Percentiles rank a stretch among this genome's conserved stretches.
phyloP scores from a whole-genome alignment of 1,140 invertebrate genomes.

The Pogonognathellus flavescens region DNA sequence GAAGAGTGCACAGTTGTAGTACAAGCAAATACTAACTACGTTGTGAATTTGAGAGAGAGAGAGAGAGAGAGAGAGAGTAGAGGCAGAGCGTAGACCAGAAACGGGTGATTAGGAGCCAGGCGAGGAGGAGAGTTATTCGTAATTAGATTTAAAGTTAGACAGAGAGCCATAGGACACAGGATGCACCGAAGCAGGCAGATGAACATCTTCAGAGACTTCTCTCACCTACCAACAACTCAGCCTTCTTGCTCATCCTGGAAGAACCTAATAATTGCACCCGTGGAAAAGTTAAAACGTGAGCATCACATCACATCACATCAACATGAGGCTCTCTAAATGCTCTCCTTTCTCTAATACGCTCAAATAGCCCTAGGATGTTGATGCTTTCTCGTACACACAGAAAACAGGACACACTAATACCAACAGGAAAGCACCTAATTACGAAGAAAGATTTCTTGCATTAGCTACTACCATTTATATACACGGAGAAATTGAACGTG shows the following conservation, averaged over 20 bases:
- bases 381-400: constrained; percentile 39
- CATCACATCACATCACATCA: constrained; percentile 49
- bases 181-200: constrained; percentile 49
- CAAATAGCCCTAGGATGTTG: constrained; percentile 41
- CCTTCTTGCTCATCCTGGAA: constrained; percentile 42
- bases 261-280: constrained; percentile 49
- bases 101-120: constrained; percentile 48
- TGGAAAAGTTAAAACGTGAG: constrained; percentile 48
- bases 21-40: background rate
- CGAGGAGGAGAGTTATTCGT: constrained; percentile 47
- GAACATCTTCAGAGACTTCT: constrained; percentile 49
- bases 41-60: constrained; percentile 26
- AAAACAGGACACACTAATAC: constrained; percentile 48
- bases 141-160: constrained; percentile 50
- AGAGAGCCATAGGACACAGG: constrained; percentile 49
- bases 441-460: constrained; percentile 50
- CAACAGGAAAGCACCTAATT: constrained; percentile 49
- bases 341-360: constrained; percentile 48
- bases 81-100: constrained; percentile 31
- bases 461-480: constrained; percentile 39
- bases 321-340: constrained; percentile 49
- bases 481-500: background rate
- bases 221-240: constrained; percentile 47
- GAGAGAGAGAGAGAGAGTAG: no score
- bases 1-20: background rate